Evolutionary conservation across 1,140 invertebrate genomes (phyloP).

Genomic region (Monochamus saltuarius): DNA sequence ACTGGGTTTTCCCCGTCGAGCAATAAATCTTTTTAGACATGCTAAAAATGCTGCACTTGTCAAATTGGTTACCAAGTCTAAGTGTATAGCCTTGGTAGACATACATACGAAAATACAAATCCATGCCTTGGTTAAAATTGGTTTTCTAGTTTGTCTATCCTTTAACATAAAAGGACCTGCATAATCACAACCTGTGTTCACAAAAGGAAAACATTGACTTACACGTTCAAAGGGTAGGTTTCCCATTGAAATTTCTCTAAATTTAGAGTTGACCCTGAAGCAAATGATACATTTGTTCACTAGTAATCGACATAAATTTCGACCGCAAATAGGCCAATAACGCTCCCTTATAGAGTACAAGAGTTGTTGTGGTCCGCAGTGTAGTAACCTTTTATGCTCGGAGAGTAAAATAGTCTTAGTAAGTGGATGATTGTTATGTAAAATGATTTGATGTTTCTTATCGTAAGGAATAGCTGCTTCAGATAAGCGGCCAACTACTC

Average conservation of each 20-base stretch:
- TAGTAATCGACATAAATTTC: conserved; percentile 16
- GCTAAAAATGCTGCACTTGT: conserved; percentile 33
- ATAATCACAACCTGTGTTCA: conserved; percentile 12
- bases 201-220: conserved; percentile 36
- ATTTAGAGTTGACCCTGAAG: conserved; percentile 27
- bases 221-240: conserved; percentile 13
- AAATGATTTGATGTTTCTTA: conserved; percentile 30
- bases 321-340: conserved; percentile 31
- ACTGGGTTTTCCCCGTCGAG: conserved; percentile 21
- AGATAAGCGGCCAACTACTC: conserved; percentile 39
- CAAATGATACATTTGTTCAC: conserved; percentile 15
- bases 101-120: conserved; percentile 22
- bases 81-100: conserved; percentile 43
- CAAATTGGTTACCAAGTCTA: conserved; percentile 46
- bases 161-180: conserved; percentile 17
- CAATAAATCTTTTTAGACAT: conserved; percentile 39
- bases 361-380: conserved; percentile 38
- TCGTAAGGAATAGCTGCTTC: conserved; percentile 25
- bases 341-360: conserved; percentile 25
- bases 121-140: conserved; percentile 24
- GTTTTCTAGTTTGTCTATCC: conserved; percentile 8
- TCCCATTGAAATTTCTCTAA: conserved; percentile 16
- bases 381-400: conserved; percentile 35
- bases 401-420: conserved; percentile 23
- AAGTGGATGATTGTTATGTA: conserved; percentile 27